These are phyloP conservation scores for Uromys caudimaculatus DNA, from an alignment of 2,797 vertebrate genomes.

Conservation along the genomic window DNA sequence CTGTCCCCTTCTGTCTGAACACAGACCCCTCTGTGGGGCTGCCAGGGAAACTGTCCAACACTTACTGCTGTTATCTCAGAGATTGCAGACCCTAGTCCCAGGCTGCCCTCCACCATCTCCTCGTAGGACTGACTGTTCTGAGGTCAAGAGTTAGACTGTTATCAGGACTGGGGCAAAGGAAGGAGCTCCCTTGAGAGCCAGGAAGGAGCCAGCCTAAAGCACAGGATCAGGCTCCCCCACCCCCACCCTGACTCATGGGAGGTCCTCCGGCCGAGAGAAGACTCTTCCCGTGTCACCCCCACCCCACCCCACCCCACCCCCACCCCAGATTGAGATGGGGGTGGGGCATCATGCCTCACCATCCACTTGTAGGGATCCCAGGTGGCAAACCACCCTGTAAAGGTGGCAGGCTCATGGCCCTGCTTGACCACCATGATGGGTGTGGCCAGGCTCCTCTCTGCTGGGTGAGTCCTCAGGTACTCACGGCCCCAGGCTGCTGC, in stretches of 20 bases:
- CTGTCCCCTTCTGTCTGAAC: fast-evolving
- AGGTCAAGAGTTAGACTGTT: conserved; percentile 65
- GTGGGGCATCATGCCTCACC: conserved; percentile 82
- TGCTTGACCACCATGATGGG: conserved; percentile 91
- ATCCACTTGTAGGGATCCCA: conserved; percentile 94
- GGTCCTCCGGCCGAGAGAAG: neutral
- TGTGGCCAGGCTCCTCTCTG: conserved; percentile 89
- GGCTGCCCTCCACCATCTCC: conserved; percentile 91
- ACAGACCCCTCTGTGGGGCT: fast-evolving
- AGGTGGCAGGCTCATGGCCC: conserved; percentile 93
- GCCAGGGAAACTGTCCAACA: neutral
- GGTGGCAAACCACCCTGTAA: conserved; percentile 93
- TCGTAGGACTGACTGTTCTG: conserved; percentile 92
- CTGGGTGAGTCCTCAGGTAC: conserved; percentile 92
- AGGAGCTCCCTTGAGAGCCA: neutral
- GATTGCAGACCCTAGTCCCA: conserved; percentile 87
- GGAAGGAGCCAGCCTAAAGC: neutral
- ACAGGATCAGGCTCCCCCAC: neutral
- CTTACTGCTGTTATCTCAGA: conserved; percentile 93
- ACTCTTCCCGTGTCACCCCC: neutral
- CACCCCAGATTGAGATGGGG: neutral
- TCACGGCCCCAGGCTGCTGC: conserved; percentile 88
- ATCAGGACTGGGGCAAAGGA: neutral
- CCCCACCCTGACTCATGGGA: neutral
- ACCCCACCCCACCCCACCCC: neutral